Base-by-base conservation (phyloP, 2,797 vertebrate genomes). In the Ataeniobius toweri region DNA sequence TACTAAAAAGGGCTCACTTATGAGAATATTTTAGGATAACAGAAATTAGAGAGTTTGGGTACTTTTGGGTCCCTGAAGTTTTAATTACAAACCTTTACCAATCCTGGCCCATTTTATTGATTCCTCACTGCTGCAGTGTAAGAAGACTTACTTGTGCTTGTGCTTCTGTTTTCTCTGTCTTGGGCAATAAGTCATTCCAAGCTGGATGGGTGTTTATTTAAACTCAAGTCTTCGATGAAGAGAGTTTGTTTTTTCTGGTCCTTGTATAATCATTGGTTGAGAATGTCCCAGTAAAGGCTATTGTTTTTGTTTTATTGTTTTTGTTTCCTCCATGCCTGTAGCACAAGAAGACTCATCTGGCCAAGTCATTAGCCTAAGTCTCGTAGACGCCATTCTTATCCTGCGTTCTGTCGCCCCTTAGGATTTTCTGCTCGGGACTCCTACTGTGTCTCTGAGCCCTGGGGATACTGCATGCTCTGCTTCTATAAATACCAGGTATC, bases 151-250 rank as follows among this genome's bases (percentile, higher is more conserved):
- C 5, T 16, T 67, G 36, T 67, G 24, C 5, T 16, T 67, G 36
- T 67, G 20, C 36, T 41, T 59, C 51, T 74, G 83, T 79, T 75
- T 71, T 83, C 75, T 73, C 9, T 80, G 59, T 31, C 58, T 50
- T 78, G 81, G 59, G 78, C 73, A 65, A 75, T 76, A 73, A 36
- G 86, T 80, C 83, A 83, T 89, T 85, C 83, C 79, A 76, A 58
- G 79, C 80, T 80, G 80, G 74, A 77, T 24, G 26, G 63, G 26
- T 89, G 89, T 92, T 92, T 91, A 86, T 90, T 89, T 88, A 89
- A 87, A 79, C 65, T 68, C 39, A 80, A 83, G 87, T 77, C 83
- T 90, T 88, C 89, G 86, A 92, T 82, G 79, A 76, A 81, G 77
- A 71, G 71, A 61, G 75, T 83, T 83, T 81, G 84, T 89, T 89